Base-by-base conservation (phyloP, 2,113 vertebrate species). In the Sceloporus tristichus region DNA sequence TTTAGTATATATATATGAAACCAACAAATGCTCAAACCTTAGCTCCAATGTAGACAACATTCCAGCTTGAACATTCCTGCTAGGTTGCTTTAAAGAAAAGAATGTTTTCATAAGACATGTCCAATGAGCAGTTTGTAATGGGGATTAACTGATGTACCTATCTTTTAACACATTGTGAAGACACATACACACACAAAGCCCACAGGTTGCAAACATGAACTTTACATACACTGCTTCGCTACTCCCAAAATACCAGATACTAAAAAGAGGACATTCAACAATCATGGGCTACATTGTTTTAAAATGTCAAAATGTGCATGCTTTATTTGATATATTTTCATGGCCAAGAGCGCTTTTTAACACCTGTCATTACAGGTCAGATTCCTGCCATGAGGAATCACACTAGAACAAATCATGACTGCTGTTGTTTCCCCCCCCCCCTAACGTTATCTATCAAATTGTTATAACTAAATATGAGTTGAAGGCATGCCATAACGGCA, bases 401-500 rank as follows among this genome's bases (percentile, higher is more conserved):
- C 13, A 91, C 65, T 90, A 91, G 90, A 94, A 87, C 68, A 94
- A 92, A 87, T 92, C 76, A 91, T 48, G 78, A 68, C 66, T 85
- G 84, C 38, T 89, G 73, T 84, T 93, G 82, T 0, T 86, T 5
- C 94, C n/a, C 79, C 85, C 79, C 85, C 54, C 73, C 21, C n/a
- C 82, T 56, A 91, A 88, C 65, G 11, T 48, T 66, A 91, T 90
- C 92, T 91, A 94, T 93, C 92, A 95, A 93, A 89, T 48, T 88
- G 89, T 91, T 93, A 90, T 93, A 91, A 88, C 86, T 88, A 95
- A 94, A 94, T 92, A 92, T 88, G 90, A 96, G 87, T 77, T 95
- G 95, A 96, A 96, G 94, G 94, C 80, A 93, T 95, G 91, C 85
- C 90, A 59, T 87, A 91, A 93, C 87, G 92, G 79, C 93, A 93